Conservation (phyloP, 2,888 invertebrate species). For the Coecobrya sp. region DNA sequence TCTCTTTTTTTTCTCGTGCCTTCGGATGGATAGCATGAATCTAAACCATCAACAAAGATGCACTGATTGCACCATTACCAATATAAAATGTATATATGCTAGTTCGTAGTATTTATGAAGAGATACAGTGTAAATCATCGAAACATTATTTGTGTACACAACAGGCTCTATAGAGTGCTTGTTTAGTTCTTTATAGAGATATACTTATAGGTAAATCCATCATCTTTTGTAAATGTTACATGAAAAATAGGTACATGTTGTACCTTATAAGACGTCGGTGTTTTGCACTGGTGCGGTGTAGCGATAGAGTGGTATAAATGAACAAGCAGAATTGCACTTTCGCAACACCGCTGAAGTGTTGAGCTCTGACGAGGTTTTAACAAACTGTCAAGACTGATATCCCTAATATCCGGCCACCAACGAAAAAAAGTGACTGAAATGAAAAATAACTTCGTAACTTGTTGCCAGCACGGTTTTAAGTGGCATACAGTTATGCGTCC, state of each 20-base stretch:
- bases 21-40: slow-evolving; percentile 53
- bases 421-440: slow-evolving; percentile 70
- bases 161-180: neutral
- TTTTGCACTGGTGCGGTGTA: neutral
- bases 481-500: slow-evolving; percentile 22
- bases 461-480: slow-evolving; percentile 74
- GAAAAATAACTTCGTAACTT: slow-evolving; percentile 73
- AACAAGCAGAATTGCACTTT: slow-evolving; percentile 47
- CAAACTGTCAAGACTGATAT: slow-evolving; percentile 80
- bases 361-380: slow-evolving; percentile 69
- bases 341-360: slow-evolving; percentile 64
- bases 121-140: slow-evolving; percentile 52
- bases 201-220: neutral
- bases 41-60: slow-evolving; percentile 61
- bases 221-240: neutral
- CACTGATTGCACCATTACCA: slow-evolving; percentile 58
- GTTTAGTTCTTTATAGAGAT: slow-evolving; percentile 33
- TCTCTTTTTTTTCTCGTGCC: slow-evolving; percentile 72
- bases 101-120: neutral
- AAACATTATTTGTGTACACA: slow-evolving; percentile 28
- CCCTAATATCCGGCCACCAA: slow-evolving; percentile 80
- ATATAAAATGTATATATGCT: no score
- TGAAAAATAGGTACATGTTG: neutral
- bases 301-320: slow-evolving; percentile 3
- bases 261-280: neutral